Base-by-base conservation (phyloP, 2,888 invertebrate genomes). In the Thymelicus acteon region DNA sequence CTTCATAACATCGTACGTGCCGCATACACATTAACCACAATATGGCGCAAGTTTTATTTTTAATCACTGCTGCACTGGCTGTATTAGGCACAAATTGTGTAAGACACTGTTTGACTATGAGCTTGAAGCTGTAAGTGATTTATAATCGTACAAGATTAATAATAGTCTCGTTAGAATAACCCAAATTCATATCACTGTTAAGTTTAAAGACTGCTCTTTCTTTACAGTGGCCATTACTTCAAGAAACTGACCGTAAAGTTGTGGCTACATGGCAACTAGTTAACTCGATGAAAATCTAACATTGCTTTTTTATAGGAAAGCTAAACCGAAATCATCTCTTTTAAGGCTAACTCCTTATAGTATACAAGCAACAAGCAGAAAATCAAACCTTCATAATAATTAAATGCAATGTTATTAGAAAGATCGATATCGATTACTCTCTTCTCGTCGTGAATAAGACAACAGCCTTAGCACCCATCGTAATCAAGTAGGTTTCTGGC, bases 21-120 rank as follows among this genome's bases (percentile, higher is more conserved):
- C 60, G 40, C 52, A 8, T 40, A 61, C 39, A 31, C 52, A 48
- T 15, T 67, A 61, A 67, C 67, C 67, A 44, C 67, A 67, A 52
- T 49, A 60, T 67, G 67, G 67, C 67, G 67, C 60, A 61, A 60
- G 60, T 31, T 67, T 67, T 67, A 67, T 67, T 67, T 67, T 67
- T 61, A 67, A 67, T 67, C 67, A 60, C 24, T 24, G 49, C 49
- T 49, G 54, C 54, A 24, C 54, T 61, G 67, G 52, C 60, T 67
- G 67, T 61, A 67, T 67, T 67, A 67, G 60, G 60, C 60, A 60
- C 60, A 67, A 60, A 67, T 67, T 60, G 60, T 60, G 31, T 31
- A 15, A 67, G 37, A 6, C 6, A 3, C n/a, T 39, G 40, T 52
- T 40, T 37, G 40, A 61, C 67, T 24, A 6, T 48, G 10, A 19